phyloP scores from a whole-genome alignment of 2,113 vertebrate genomes.

The Percina caprodes region DNA sequence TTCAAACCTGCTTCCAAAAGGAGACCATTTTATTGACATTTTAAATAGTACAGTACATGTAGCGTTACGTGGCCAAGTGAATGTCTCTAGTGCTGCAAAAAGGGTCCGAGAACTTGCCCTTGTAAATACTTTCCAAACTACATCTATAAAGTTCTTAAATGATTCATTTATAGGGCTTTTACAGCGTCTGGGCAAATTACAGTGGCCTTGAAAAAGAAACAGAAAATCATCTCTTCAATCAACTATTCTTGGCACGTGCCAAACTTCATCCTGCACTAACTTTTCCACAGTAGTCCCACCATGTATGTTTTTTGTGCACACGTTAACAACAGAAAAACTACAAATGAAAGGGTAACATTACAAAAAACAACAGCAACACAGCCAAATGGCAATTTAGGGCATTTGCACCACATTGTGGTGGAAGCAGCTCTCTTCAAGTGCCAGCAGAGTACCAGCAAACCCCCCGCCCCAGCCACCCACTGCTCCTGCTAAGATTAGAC shows the following conservation, averaged over 20 bases:
- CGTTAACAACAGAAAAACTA: slow-evolving; percentile 65
- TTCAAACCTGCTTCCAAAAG: slow-evolving; percentile 45
- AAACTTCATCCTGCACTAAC: slow-evolving; percentile 14
- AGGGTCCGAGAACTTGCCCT: slow-evolving; percentile 50
- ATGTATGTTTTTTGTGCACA: slow-evolving; percentile 42
- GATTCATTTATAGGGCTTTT: slow-evolving; percentile 80
- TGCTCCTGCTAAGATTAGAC: slow-evolving; percentile 84
- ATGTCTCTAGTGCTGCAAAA: slow-evolving; percentile 28
- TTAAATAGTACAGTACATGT: slow-evolving; percentile 44
- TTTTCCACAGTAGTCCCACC: slow-evolving; percentile 46
- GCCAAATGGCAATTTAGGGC: slow-evolving; percentile 67
- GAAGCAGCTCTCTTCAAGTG: slow-evolving; percentile 70
- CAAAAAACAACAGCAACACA: slow-evolving; percentile 70
- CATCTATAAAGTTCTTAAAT: slow-evolving; percentile 67
- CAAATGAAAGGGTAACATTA: slow-evolving; percentile 60
- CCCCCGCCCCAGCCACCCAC: slow-evolving; percentile 61
- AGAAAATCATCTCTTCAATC: slow-evolving; percentile 71
- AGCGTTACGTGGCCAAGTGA: slow-evolving; percentile 42
- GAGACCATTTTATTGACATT: slow-evolving; percentile 69
- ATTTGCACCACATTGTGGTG: slow-evolving; percentile 76
- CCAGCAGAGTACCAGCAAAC: slow-evolving; percentile 64
- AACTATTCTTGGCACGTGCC: slow-evolving; percentile 42
- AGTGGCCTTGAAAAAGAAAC: slow-evolving; percentile 69
- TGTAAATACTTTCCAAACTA: slow-evolving; percentile 80
- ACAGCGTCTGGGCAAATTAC: slow-evolving; percentile 70